A percentile compares a stretch with the other conserved stretches of the same genome.
Conservation (phyloP, 1,140 invertebrate species). For the Bombus superbus region DNA sequence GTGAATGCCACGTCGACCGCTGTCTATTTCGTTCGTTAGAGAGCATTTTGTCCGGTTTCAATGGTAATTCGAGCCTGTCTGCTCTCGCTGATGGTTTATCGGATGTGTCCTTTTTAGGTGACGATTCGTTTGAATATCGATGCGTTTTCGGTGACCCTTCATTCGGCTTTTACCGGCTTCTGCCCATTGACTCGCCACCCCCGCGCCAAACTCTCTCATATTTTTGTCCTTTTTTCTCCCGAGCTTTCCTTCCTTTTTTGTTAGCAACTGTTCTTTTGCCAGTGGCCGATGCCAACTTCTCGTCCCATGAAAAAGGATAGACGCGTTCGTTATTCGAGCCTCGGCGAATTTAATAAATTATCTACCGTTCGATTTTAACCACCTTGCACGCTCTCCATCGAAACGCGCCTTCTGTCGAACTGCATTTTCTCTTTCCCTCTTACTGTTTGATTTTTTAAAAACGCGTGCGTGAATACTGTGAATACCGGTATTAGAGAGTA, state of each 20-base stretch:
- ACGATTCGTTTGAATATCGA: constrained; percentile 50
- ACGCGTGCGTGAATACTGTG: neutral
- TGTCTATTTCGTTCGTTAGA: constrained; percentile 55
- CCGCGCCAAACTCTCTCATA: constrained; percentile 14
- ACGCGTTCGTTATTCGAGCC: neutral
- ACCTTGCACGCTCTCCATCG: neutral
- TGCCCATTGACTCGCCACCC: constrained; percentile 17
- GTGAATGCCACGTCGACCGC: constrained; percentile 35
- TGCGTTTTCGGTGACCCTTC: constrained; percentile 52
- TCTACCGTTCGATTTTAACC: neutral
- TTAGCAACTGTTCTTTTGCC: constrained; percentile 26
- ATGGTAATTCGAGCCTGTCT: constrained; percentile 51
- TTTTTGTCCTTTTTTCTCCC: neutral
- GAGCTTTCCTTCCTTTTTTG: neutral
- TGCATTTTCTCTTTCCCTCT: neutral
- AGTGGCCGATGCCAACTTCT: neutral
- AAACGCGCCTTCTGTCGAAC: neutral
- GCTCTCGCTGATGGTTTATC: constrained; percentile 45
- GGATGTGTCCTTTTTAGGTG: constrained; percentile 52
- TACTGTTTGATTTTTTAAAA: neutral
- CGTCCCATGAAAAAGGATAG: neutral
- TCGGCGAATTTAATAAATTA: constrained; percentile 30
- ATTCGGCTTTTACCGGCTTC: constrained; percentile 38
- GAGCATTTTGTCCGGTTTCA: constrained; percentile 47
- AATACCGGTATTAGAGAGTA: neutral